Base-by-base conservation (phyloP, 2,113 vertebrate genomes). In the Synodontis membranacea region DNA sequence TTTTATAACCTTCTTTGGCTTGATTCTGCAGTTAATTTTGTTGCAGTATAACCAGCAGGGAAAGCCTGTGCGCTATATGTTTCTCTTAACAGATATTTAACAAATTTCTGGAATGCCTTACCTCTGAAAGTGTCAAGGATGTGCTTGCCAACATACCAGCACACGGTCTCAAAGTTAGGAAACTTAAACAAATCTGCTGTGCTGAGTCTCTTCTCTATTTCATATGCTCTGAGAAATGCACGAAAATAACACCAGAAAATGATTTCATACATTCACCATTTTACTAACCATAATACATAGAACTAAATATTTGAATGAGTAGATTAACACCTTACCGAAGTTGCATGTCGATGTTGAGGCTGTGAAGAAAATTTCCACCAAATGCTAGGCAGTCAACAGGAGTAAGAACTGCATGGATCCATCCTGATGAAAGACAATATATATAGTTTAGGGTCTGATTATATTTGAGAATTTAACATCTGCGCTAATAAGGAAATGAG, bases 311-410 rank as follows among this genome's bases (percentile, higher is more conserved):
- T 28, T 83, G 10, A 62, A 28, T 37, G 9, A 46, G 52, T 0
- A 78, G 19, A 85, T 42, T 50, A 25, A 79, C 23, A 52, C 76
- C 84, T 95, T 88, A 98, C 97, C 96, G 95, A 88, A 98, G 94
- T 90, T 98, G 97, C 97, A 98, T 97, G 91, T 97, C 97, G 79
- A 98, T 97, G 92, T 97, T 98, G 80, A 98, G 96, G 92, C 97
- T 98, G 88, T 98, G 97, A 86, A 98, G 94, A 88, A 98, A 98
- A 91, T 98, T 98, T 86, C 97, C 97, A 66, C 97, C 97, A 88
- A 98, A 98, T 5, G 97, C 97, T 87, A 98, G 86, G 88, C 97
- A 98, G 92, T 98, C 97, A 66, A 97, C 95, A 5, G 97, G 97
- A 28, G 97, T 98, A 87, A 98, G 91, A 74, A 98, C 97, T 82